Evolutionary conservation across 2,797 vertebrate species (phyloP), one percentile per base, ranked within the genome.

Genomic region (Ataeniobius toweri): DNA sequence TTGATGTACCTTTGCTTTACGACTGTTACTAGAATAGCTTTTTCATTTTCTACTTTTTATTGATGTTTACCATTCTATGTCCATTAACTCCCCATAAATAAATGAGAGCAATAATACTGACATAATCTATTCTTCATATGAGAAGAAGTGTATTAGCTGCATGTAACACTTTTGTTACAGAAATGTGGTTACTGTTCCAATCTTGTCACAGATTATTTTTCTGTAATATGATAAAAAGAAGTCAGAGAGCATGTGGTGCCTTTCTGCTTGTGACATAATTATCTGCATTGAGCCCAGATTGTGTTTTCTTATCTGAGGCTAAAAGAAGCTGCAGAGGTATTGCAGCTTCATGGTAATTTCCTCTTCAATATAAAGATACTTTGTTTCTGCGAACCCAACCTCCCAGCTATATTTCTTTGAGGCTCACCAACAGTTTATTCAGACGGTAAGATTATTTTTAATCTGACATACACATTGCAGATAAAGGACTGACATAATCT

Each of bases 291-390:
- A 31, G 24, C 13, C 44, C n/a, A 46, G 6, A 26, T 9, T 46
- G 41, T 26, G 67, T 48, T 31, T 74, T 74, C n/a, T 74, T 22
- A 63, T 74, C 73, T 50, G 4, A 63, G 18, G 28, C 5, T 50
- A 61, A 50, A 74, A 41, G 56, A 61, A 74, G 39, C n/a, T 31
- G 41, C 28, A 26, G 3, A 13, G 39, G 61, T 61, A 41, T 22
- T 48, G 41, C n/a, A 61, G 73, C 48, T 74, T 22, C 41, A 48
- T 48, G 16, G 6, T 22, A 26, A 74, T 59, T 74, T 56, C 58
- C 56, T 28, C 44, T 31, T 31, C 28, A n/a, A 10, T 24, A 41
- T 31, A 31, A 63, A 22, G 2, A 46, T 31, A 56, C 16, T 48
- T 48, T 61, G n/a, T 55, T 73, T 44, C 36, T 58, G 53, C 53